These are phyloP conservation scores for Heterohyrax brucei DNA, from an alignment of 2,797 vertebrate genomes.

Conservation along the genomic window DNA sequence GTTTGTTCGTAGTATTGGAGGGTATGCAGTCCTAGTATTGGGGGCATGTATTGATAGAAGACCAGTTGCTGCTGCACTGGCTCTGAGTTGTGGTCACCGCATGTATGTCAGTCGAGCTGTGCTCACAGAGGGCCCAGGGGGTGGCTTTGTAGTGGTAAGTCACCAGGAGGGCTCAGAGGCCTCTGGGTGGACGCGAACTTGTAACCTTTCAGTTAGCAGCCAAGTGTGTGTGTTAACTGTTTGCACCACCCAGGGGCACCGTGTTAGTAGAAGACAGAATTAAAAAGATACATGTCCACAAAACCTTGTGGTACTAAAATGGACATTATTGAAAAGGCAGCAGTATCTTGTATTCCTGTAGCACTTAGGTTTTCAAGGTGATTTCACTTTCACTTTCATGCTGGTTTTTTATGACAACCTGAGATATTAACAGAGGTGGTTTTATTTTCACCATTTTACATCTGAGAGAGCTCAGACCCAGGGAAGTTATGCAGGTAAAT, in stretches of 20 bases:
- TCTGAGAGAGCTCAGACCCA: slow-evolving; percentile 63
- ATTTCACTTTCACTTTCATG: slow-evolving; percentile 20
- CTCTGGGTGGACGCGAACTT: too few relatives aligned
- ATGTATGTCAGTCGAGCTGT: neutral
- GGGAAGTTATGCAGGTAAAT: slow-evolving; percentile 50
- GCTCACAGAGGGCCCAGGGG: neutral
- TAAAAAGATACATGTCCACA: neutral
- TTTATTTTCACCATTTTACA: slow-evolving; percentile 73
- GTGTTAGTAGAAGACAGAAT: neutral
- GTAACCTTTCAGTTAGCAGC: neutral
- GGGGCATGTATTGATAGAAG: neutral
- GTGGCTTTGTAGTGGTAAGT: too few relatives aligned
- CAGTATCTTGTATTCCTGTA: neutral
- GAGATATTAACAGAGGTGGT: slow-evolving; percentile 69
- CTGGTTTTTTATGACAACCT: slow-evolving; percentile 66
- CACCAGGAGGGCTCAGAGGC: too few relatives aligned
- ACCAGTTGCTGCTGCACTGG: neutral
- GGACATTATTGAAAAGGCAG: neutral
- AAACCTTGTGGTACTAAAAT: slow-evolving; percentile 17
- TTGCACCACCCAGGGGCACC: neutral
- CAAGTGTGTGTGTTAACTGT: neutral
- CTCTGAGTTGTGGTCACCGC: neutral
- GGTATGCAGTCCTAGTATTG: too few relatives aligned
- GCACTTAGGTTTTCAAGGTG: slow-evolving; percentile 51
- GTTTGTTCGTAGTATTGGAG: too few relatives aligned